Percentiles rank a stretch among this genome's conserved stretches.
phyloP scores from a whole-genome alignment of 2,888 invertebrate species.

The Ennomos erosarius region DNA sequence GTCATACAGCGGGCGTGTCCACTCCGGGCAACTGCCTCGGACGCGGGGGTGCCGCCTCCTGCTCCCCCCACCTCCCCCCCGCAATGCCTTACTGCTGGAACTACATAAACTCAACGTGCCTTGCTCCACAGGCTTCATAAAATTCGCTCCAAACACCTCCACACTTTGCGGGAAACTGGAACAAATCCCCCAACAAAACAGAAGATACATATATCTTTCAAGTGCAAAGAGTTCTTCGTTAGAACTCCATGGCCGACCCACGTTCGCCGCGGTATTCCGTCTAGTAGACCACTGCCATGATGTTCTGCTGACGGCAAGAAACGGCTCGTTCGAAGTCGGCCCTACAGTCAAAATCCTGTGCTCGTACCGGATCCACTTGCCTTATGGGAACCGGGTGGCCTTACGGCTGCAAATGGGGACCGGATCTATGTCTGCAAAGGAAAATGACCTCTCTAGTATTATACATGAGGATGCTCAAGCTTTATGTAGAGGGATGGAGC shows the following conservation, averaged over 20 bases:
- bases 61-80: conserved; percentile 73
- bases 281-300: conserved; percentile 90
- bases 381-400: conserved; percentile 89
- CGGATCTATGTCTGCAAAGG: conserved; percentile 63
- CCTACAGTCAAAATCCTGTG: conserved; percentile 86
- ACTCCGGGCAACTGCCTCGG: conserved; percentile 82
- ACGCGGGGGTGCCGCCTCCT: conserved; percentile 83
- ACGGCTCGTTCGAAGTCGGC: conserved; percentile 88
- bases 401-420: conserved; percentile 86
- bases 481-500: conserved; percentile 84
- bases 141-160: conserved; percentile 81
- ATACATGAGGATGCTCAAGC: conserved; percentile 69
- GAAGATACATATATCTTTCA: conserved; percentile 85
- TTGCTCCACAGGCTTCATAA: conserved; percentile 86
- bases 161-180: conserved; percentile 89
- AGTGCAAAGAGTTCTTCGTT: conserved; percentile 80
- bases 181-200: conserved; percentile 85
- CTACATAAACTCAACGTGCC: conserved; percentile 89
- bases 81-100: conserved; percentile 87
- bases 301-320: conserved; percentile 86
- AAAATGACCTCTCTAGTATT: conserved; percentile 66
- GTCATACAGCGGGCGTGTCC: conserved; percentile 71
- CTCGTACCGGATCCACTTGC: conserved; percentile 88
- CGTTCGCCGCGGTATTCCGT: conserved; percentile 88
- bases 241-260: conserved; percentile 86